Conservation (phyloP, 2,888 invertebrate species). For the Oligia latruncula region DNA sequence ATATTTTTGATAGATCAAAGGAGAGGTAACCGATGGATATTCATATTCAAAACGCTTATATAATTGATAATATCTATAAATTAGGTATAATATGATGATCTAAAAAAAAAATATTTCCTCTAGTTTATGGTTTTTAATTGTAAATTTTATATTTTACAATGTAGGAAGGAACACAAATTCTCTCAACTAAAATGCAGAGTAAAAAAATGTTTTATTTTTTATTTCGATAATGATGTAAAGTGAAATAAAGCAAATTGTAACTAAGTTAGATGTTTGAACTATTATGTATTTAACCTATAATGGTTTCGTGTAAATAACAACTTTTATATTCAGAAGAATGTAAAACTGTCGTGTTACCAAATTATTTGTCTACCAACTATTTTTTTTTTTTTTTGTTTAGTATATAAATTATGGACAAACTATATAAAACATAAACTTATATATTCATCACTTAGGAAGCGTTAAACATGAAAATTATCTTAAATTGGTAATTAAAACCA, state of each 20-base stretch:
- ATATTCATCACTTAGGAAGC: background rate
- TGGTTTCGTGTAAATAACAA: background rate
- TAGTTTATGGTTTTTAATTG: background rate
- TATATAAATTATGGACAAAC: background rate
- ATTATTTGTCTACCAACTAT: background rate
- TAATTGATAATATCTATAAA: conserved; percentile 18
- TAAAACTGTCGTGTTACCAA: background rate
- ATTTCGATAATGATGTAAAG: background rate
- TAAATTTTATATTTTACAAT: background rate
- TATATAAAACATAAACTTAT: background rate
- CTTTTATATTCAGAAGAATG: background rate
- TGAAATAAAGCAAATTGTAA: background rate
- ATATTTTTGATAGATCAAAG: conserved; percentile 23
- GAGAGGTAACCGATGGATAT: conserved; percentile 1
- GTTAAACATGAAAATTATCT: too few species aligned
- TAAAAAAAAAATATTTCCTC: conserved; percentile 1
- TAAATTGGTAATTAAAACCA: background rate
- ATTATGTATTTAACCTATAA: background rate
- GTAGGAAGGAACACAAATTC: background rate
- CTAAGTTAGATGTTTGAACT: background rate
- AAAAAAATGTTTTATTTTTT: background rate
- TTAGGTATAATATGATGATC: background rate
- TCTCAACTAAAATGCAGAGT: background rate
- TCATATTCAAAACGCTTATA: conserved; percentile 12
- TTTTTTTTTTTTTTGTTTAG: too few species aligned